Percentiles rank a stretch among this genome's conserved stretches.
phyloP scores from a whole-genome alignment of 2,797 vertebrate genomes.

The Sebastes iracundus region DNA sequence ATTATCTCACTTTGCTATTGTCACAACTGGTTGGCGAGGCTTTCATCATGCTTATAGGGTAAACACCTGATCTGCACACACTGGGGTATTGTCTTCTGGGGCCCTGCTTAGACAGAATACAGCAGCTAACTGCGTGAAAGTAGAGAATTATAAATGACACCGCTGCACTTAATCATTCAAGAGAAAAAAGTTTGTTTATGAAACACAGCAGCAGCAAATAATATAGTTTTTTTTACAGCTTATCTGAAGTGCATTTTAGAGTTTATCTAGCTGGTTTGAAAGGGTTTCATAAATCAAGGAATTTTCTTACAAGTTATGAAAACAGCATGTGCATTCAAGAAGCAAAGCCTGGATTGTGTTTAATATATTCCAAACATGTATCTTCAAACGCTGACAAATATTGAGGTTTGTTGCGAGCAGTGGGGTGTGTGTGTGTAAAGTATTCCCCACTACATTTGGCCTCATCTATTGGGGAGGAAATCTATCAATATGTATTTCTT shows the following conservation, averaged over 20 bases:
- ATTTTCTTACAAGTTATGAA: neutral
- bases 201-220: neutral
- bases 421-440: neutral
- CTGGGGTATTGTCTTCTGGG: slow-evolving; percentile 49
- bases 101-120: slow-evolving; percentile 26
- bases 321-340: neutral
- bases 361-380: neutral
- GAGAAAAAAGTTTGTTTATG: neutral
- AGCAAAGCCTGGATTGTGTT: neutral
- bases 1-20: slow-evolving; percentile 66
- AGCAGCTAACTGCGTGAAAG: slow-evolving; percentile 17
- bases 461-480: neutral
- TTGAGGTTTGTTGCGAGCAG: neutral
- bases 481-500: neutral
- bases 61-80: slow-evolving; percentile 66
- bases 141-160: slow-evolving; percentile 7
- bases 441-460: neutral
- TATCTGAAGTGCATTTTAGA: neutral
- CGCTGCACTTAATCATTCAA: neutral
- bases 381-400: neutral
- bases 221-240: no score
- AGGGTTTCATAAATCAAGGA: neutral
- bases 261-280: neutral
- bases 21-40: slow-evolving; percentile 52
- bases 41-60: slow-evolving; percentile 56